Evolutionary conservation across 2,888 invertebrate genomes (phyloP), one percentile per base, ranked within the genome.

Genomic region (Platerodrilus igneus): DNA sequence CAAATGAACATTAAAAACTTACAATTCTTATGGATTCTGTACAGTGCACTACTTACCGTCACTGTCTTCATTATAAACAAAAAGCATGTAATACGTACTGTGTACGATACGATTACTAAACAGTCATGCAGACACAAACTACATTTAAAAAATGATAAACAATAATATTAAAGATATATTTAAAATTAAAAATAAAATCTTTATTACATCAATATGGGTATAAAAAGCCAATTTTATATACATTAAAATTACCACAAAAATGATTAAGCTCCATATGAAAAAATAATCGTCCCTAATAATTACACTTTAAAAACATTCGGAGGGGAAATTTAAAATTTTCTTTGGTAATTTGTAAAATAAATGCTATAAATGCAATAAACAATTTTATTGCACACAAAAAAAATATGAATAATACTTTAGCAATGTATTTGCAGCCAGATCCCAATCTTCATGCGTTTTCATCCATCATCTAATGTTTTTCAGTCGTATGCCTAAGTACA

Each of bases 361-460:
- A 33, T 27, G 13, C 13, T 23, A 19, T 36, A 36, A 35, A 41
- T 36, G 35, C 31, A 41, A 31, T 16, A 32, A 37, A 41, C 19
- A 25, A n/a, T 32, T 26, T 22, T 38, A 38, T 43, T 43, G 38
- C 38, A 43, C 43, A 43, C 37, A 28, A 41, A 32, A 40, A 33
- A 16, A 28, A 22, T n/a, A n/a, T 32, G 33, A 34, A 18, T 40
- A 40, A 40, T 40, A 40, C 40, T 40, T 35, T 43, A 43, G 35
- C 43, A 39, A 43, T 36, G 31, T 31, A 38, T 38, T 43, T 19
- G 35, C 43, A 35, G 38, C 25, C 43, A 34, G 28, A 43, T 36
- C 29, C 38, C 43, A 31, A 35, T 17, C 23, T 38, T 38, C 38
- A 43, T 43, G 38, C 43, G 25, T 27, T 29, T 38, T 7, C 33